Conservation (phyloP, 2,888 invertebrate genomes). For the Luperina nickerlii region DNA sequence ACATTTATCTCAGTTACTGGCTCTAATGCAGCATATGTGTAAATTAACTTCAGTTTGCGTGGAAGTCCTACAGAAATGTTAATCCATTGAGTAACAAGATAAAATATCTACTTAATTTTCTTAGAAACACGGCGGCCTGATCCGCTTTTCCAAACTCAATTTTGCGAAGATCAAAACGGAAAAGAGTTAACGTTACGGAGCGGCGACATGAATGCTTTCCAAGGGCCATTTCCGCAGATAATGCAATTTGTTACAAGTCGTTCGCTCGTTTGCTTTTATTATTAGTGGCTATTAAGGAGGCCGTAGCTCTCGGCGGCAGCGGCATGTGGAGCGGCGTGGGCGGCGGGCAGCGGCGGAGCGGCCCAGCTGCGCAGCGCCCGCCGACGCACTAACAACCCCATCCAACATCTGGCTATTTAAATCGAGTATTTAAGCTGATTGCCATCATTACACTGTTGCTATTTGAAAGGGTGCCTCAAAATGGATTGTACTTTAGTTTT, state of each 20-base stretch:
- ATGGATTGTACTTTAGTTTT: conserved; percentile 75
- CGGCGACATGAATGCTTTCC: conserved; percentile 77
- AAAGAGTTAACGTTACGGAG: conserved; percentile 75
- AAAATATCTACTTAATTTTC: conserved; percentile 59
- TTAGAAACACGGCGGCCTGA: conserved; percentile 62
- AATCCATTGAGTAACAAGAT: conserved; percentile 61
- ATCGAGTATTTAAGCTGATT: conserved; percentile 83
- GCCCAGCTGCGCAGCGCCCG: conserved; percentile 29
- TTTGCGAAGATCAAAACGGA: conserved; percentile 72
- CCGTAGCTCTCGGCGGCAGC: conserved; percentile 69
- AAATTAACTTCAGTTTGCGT: conserved; percentile 33
- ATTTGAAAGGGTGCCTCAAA: conserved; percentile 75
- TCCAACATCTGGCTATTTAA: conserved; percentile 81
- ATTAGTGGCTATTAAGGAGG: conserved; percentile 81
- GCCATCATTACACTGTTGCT: conserved; percentile 76
- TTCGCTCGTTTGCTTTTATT: conserved; percentile 85
- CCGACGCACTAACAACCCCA: conserved; percentile 66
- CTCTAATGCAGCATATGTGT: conserved; percentile 32
- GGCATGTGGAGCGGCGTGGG: conserved; percentile 72
- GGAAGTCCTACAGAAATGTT: conserved; percentile 44
- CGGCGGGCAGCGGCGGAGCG: conserved; percentile 59
- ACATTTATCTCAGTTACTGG: conserved; percentile 24
- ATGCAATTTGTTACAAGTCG: conserved; percentile 86
- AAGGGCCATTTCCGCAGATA: conserved; percentile 81
- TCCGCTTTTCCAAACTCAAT: conserved; percentile 70